These are phyloP conservation scores for Dicyrtomina minuta DNA, from an alignment of 2,888 invertebrate species.

Conservation along the genomic window DNA sequence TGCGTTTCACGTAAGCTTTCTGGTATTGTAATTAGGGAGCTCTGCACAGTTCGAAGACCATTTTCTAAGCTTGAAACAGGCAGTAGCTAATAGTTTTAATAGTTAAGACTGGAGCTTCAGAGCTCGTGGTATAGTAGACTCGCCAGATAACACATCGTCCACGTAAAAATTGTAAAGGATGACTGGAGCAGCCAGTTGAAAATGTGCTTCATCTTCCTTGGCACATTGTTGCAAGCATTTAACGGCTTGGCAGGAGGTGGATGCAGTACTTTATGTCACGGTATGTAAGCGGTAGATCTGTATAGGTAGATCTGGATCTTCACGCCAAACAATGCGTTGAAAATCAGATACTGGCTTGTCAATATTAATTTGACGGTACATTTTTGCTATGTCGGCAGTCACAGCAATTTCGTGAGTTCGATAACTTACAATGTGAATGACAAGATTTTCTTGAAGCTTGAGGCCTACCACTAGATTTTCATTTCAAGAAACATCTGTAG, in stretches of 20 bases:
- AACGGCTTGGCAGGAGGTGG: conserved; percentile 51
- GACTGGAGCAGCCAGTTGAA: conserved; percentile 56
- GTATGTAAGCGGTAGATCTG: conserved; percentile 46
- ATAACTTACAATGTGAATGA: conserved; percentile 52
- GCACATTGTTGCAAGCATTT: conserved; percentile 52
- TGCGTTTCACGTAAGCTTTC: too few species aligned
- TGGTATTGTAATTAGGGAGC: conserved; percentile 9
- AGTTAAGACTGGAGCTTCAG: too few species aligned
- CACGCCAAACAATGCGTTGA: conserved; percentile 56
- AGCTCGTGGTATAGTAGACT: conserved; percentile 42
- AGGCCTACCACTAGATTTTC: conserved; percentile 53
- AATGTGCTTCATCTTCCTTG: conserved; percentile 45
- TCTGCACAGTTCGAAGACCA: conserved; percentile 48
- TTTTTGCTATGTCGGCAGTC: conserved; percentile 53
- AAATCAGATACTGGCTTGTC: conserved; percentile 50
- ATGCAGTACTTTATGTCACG: conserved; percentile 56
- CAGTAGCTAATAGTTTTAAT: conserved; percentile 30
- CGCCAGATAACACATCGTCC: conserved; percentile 54
- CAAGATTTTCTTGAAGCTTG: conserved; percentile 50
- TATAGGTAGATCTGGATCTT: conserved; percentile 40
- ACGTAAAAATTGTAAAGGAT: conserved; percentile 55
- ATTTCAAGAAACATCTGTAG: conserved; percentile 52
- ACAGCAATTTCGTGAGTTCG: conserved; percentile 50
- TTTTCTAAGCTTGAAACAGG: conserved; percentile 48
- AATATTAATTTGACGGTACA: conserved; percentile 53